These are phyloP conservation scores for Chrysina gloriosa DNA, from an alignment of 2,888 invertebrate species.

Conservation along the genomic window DNA sequence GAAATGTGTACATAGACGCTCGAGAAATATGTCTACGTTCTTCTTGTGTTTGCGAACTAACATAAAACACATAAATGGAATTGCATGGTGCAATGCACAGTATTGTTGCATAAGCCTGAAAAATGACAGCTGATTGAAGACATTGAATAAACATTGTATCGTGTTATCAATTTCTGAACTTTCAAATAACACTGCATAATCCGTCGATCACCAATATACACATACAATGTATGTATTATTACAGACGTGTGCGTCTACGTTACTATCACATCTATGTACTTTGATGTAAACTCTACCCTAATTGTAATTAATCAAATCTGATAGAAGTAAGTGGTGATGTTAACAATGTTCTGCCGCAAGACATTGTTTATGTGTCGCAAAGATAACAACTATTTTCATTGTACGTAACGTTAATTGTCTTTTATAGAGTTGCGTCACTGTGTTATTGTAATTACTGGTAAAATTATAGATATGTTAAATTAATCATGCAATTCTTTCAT, in stretches of 20 bases:
- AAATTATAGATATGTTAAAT: background rate
- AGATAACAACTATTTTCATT: background rate
- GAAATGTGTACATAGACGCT: background rate
- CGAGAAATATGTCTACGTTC: background rate
- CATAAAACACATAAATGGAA: background rate
- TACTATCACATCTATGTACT: background rate
- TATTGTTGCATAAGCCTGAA: constrained; percentile 31
- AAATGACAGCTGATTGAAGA: constrained; percentile 22
- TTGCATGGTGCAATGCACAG: background rate
- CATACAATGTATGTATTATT: background rate
- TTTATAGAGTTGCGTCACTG: background rate
- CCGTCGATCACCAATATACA: constrained; percentile 2
- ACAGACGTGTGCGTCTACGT: background rate
- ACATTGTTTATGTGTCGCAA: background rate
- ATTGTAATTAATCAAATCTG: constrained; percentile 1
- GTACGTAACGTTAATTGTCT: constrained; percentile 12
- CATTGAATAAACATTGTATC: constrained; percentile 16
- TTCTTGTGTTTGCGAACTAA: background rate
- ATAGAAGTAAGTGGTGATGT: constrained; percentile 7
- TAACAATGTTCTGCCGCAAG: constrained; percentile 6
- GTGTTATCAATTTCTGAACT: constrained; percentile 25
- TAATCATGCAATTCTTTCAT: background rate
- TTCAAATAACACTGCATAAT: constrained; percentile 25
- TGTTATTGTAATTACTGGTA: constrained; percentile 9
- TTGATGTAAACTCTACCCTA: background rate